Conservation (phyloP, 2,888 invertebrate genomes). For the Drosophila hawaiiensis region DNA sequence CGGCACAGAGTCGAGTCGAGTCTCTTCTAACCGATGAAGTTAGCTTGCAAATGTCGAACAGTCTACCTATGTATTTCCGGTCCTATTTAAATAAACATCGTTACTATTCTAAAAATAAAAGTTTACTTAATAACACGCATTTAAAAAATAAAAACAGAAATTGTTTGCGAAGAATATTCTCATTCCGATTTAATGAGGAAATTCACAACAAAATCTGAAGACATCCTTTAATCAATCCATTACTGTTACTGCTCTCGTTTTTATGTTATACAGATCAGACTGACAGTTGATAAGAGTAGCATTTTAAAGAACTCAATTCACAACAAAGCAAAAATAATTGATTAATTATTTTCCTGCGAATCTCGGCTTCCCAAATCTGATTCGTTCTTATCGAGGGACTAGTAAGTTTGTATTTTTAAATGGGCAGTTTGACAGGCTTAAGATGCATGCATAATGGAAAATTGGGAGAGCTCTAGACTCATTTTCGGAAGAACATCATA, state of each 20-base stretch:
- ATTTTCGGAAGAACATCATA: slow-evolving; percentile 76
- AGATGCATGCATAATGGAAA: slow-evolving; percentile 66
- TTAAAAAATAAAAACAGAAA: neutral
- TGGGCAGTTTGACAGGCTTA: slow-evolving; percentile 64
- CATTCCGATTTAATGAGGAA: neutral
- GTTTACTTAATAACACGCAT: neutral
- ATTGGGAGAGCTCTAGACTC: slow-evolving; percentile 72
- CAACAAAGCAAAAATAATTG: neutral
- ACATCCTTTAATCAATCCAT: neutral
- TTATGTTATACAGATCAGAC: neutral
- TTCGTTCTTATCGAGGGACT: neutral
- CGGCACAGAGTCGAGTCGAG: neutral
- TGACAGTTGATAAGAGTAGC: neutral
- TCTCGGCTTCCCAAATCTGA: neutral
- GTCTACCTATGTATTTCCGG: neutral
- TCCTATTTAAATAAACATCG: neutral
- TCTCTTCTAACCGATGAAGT: neutral
- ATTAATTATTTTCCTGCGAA: neutral
- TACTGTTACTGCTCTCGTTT: neutral
- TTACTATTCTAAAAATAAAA: neutral
- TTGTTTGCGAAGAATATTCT: neutral
- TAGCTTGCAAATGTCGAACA: neutral
- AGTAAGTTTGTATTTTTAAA: slow-evolving; percentile 13
- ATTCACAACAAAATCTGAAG: neutral
- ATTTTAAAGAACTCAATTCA: neutral